Conservation (phyloP, 37 sponge, comb jelly and placozoan species). For the Aplysina aerophoba region DNA sequence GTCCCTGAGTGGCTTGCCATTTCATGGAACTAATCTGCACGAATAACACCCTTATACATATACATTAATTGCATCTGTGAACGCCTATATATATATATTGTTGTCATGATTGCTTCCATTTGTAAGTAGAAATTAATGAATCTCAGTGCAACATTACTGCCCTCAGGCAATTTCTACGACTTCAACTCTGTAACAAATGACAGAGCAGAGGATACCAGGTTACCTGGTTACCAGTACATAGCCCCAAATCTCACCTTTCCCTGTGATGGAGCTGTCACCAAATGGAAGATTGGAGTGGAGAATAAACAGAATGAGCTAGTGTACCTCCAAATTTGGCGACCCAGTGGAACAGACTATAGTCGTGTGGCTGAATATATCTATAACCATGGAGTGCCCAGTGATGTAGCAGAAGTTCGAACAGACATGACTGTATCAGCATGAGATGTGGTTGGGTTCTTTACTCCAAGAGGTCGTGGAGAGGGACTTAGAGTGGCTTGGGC, state of each 20-base stretch:
- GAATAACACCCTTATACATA: too few species aligned
- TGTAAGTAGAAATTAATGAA: too few species aligned
- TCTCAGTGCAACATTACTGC: background rate
- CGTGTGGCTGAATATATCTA: background rate
- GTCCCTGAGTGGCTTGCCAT: too few species aligned
- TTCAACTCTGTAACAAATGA: background rate
- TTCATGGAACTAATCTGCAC: too few species aligned
- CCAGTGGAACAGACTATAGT: background rate
- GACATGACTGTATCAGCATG: background rate
- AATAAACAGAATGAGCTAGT: background rate
- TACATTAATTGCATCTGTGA: too few species aligned
- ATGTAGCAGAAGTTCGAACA: background rate
- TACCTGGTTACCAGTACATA: conserved; percentile 23
- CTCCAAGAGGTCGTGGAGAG: background rate
- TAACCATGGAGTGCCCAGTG: background rate
- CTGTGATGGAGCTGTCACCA: background rate
- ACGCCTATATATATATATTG: too few species aligned
- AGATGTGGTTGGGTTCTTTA: conserved; percentile 15
- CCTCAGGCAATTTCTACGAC: background rate
- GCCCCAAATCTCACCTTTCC: background rate
- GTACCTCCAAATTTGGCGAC: conserved; percentile 21
- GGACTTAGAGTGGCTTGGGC: conserved; percentile 13
- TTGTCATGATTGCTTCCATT: too few species aligned
- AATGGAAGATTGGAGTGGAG: conserved; percentile 28
- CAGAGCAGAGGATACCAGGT: too few species aligned